phyloP scores from a whole-genome alignment of 2,888 invertebrate genomes.

The Leistus spinibarbis region DNA sequence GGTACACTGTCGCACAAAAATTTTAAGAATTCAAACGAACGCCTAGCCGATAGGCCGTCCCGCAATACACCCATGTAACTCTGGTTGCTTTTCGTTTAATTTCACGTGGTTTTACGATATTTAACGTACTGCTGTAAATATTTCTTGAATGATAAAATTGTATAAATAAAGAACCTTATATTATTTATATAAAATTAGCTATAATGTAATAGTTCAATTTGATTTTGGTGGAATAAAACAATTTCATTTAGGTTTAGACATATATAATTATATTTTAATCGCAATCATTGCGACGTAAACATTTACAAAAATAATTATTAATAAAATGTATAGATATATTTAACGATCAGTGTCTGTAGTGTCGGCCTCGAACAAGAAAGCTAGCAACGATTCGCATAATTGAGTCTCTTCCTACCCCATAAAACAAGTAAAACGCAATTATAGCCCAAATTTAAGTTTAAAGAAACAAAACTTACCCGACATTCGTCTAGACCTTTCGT shows the following conservation, averaged over 20 bases:
- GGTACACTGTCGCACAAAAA: conserved; percentile 48
- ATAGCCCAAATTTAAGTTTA: background rate
- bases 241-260: too few species aligned
- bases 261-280: too few species aligned
- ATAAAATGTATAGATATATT: background rate
- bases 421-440: background rate
- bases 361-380: background rate
- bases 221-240: too few species aligned
- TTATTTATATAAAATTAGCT: too few species aligned
- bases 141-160: too few species aligned
- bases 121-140: too few species aligned
- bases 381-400: background rate
- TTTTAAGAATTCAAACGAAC: background rate
- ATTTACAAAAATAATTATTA: too few species aligned
- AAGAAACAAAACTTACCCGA: background rate
- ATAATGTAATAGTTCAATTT: background rate
- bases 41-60: background rate
- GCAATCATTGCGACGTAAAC: too few species aligned
- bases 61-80: background rate
- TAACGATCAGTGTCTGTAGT: conserved; percentile 5
- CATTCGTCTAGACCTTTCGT: background rate
- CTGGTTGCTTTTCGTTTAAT: background rate
- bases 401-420: background rate
- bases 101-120: background rate
- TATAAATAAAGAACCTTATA: too few species aligned